Conservation (phyloP, 2,797 vertebrate genomes). For the Myiotriccus ornatus region DNA sequence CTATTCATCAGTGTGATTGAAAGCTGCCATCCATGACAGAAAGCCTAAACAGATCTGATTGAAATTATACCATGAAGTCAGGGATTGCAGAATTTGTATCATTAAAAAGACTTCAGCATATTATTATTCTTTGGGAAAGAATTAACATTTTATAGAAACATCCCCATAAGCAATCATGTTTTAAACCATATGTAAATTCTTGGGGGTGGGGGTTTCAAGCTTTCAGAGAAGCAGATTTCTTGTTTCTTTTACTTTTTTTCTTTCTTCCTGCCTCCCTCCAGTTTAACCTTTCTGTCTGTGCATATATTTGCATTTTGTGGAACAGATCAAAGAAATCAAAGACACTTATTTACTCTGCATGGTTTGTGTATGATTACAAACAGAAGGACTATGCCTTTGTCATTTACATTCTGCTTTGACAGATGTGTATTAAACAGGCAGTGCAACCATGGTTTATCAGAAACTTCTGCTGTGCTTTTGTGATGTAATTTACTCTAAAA, state of each 20-base stretch:
- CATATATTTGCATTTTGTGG: not conserved
- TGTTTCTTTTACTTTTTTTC: not conserved
- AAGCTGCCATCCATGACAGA: not conserved
- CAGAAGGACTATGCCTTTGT: not conserved
- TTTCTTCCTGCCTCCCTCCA: too few species aligned
- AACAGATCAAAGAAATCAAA: not conserved
- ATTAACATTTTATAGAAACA: not conserved
- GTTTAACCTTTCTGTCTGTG: not conserved
- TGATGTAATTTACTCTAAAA: conserved; percentile 53
- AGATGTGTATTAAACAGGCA: not conserved
- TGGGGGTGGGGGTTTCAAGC: not conserved
- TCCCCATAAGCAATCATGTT: not conserved
- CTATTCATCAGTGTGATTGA: not conserved
- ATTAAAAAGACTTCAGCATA: not conserved
- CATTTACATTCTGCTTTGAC: not conserved
- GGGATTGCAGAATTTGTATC: not conserved
- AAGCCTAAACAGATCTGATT: not conserved
- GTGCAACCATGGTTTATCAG: not conserved
- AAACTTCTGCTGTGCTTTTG: not conserved
- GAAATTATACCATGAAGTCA: not conserved
- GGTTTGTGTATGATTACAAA: not conserved
- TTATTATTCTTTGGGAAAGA: not conserved
- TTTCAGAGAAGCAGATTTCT: not conserved
- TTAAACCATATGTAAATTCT: not conserved
- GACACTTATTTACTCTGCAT: not conserved